phyloP scores from a whole-genome alignment of 2,797 vertebrate genomes.

The Carduelis carduelis region DNA sequence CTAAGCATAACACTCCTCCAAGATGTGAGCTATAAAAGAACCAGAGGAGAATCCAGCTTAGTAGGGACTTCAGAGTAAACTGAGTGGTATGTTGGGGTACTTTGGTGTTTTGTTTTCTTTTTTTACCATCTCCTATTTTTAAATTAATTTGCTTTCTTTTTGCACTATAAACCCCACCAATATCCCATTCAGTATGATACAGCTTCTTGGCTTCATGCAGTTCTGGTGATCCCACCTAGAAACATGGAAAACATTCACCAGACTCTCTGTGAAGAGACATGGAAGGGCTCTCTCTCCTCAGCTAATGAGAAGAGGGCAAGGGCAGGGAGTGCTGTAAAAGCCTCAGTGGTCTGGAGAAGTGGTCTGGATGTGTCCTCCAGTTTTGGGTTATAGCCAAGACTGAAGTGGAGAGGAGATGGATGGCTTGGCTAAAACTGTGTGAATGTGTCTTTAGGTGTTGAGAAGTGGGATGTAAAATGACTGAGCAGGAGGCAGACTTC shows the following conservation, averaged over 20 bases:
- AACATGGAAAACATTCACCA: neutral
- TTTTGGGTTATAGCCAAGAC: neutral
- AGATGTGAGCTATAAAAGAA: neutral
- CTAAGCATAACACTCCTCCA: neutral
- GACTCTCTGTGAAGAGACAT: neutral
- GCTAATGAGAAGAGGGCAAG: neutral
- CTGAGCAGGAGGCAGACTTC: neutral
- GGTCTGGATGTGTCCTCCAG: neutral
- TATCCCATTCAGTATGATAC: rapidly evolving
- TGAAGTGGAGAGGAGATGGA: neutral
- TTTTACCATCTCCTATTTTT: neutral
- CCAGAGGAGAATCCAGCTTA: neutral
- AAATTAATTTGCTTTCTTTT: neutral
- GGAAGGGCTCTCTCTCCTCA: neutral
- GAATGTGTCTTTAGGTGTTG: neutral
- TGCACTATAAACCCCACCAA: neutral
- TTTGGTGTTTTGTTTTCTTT: neutral
- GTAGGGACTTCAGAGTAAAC: neutral
- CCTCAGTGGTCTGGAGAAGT: neutral
- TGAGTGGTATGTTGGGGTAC: neutral
- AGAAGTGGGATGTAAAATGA: neutral
- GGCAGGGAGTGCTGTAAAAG: neutral
- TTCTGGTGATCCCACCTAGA: neutral
- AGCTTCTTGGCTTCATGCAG: neutral
- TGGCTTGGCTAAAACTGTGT: neutral